These are phyloP conservation scores for Rhincodon typus DNA, from an alignment of 2,797 vertebrate genomes.

Conservation along the genomic window DNA sequence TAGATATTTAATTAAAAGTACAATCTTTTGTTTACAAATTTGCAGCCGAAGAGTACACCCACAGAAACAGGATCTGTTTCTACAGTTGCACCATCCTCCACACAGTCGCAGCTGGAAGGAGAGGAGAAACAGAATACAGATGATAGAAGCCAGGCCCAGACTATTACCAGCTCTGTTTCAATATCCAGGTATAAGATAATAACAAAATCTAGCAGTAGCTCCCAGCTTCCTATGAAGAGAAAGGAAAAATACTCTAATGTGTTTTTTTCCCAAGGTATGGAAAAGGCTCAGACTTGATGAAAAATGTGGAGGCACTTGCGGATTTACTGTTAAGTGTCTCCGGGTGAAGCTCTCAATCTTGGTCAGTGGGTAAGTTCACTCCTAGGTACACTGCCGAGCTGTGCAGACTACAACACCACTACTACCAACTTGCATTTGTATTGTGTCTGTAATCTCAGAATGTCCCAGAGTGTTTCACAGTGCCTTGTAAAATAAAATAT, in stretches of 20 bases:
- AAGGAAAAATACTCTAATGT: not conserved
- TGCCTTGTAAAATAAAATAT: no score
- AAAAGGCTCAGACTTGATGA: not conserved
- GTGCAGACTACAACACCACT: not conserved
- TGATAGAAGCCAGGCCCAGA: constrained; percentile 22
- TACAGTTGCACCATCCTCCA: not conserved
- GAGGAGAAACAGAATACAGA: not conserved
- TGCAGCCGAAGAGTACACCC: not conserved
- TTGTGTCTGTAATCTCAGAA: not conserved
- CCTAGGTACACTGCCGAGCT: not conserved
- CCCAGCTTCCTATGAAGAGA: not conserved
- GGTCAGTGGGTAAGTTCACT: not conserved
- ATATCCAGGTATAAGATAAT: not conserved
- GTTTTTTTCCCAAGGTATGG: not conserved
- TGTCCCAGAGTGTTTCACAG: no score
- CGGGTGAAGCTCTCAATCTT: not conserved
- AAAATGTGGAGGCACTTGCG: not conserved
- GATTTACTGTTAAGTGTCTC: not conserved
- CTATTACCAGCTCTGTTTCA: constrained; percentile 22
- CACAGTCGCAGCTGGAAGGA: not conserved
- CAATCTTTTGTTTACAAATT: not conserved
- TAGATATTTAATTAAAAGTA: not conserved
- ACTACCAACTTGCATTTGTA: not conserved
- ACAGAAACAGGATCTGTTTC: not conserved
- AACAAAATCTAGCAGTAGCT: not conserved